phyloP scores from a whole-genome alignment of 2,113 vertebrate species.

The Puntigrus tetrazona region DNA sequence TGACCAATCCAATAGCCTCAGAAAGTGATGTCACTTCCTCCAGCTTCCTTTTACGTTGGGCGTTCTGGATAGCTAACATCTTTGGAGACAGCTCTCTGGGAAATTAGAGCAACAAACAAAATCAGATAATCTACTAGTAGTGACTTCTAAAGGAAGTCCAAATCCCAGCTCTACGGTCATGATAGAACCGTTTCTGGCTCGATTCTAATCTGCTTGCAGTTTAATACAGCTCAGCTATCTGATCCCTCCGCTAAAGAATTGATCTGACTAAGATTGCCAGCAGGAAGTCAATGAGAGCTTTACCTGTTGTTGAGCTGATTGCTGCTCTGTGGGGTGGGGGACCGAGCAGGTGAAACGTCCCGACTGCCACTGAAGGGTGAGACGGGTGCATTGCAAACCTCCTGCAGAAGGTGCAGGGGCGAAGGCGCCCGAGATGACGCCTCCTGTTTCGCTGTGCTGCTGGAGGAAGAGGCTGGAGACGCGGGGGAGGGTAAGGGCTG shows the following conservation, averaged over 20 bases:
- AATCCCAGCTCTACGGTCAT: neutral
- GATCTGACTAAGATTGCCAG: neutral
- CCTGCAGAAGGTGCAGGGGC: slow-evolving; percentile 53
- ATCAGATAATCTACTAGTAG: neutral
- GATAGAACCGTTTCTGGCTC: neutral
- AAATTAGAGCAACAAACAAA: neutral
- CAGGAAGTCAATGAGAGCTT: neutral
- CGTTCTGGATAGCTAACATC: slow-evolving; percentile 85
- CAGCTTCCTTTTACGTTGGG: slow-evolving; percentile 94
- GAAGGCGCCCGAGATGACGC: slow-evolving; percentile 52
- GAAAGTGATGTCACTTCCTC: slow-evolving; percentile 82
- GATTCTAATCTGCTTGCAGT: neutral
- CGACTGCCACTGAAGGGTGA: slow-evolving; percentile 40
- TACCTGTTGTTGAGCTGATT: slow-evolving; percentile 40
- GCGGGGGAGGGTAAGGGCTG: slow-evolving; percentile 46
- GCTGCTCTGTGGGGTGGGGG: slow-evolving; percentile 6
- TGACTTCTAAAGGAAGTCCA: neutral
- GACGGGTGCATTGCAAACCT: slow-evolving; percentile 41
- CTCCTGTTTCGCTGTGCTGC: slow-evolving; percentile 66
- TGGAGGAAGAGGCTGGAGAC: slow-evolving; percentile 29
- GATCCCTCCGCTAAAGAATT: neutral
- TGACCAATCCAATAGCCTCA: slow-evolving; percentile 89
- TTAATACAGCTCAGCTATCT: neutral
- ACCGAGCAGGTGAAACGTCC: slow-evolving; percentile 19
- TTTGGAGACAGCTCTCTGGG: slow-evolving; percentile 84